Conservation (phyloP, 1,140 invertebrate species). For the Antheraea pernyi region DNA sequence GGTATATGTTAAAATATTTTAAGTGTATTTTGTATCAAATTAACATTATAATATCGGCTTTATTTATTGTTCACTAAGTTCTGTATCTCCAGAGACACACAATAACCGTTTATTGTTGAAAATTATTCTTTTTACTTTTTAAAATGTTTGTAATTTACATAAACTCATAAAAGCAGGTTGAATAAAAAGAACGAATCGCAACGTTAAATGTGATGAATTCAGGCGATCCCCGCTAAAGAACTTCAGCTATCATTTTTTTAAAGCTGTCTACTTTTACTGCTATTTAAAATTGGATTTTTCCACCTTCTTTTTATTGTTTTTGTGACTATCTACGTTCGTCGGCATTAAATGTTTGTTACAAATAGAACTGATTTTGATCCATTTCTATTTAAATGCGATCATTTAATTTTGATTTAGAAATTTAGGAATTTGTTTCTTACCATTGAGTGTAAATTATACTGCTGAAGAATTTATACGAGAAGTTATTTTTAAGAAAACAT, state of each 20-base stretch:
- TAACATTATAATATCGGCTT: background rate
- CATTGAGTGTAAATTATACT: too few species aligned
- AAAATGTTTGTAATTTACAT: background rate
- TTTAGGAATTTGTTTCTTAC: too few species aligned
- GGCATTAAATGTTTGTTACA: background rate
- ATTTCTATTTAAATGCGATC: too few species aligned
- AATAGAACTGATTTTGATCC: too few species aligned
- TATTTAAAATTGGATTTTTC: background rate
- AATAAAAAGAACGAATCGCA: background rate
- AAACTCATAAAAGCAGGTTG: background rate
- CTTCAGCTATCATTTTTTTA: background rate
- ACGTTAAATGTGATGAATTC: background rate
- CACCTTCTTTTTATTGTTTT: background rate
- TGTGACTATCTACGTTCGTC: background rate
- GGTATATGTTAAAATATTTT: background rate
- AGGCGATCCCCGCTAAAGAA: background rate
- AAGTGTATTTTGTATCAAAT: background rate
- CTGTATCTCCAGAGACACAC: background rate
- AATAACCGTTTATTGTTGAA: background rate
- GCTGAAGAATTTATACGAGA: too few species aligned
- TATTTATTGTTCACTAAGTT: background rate
- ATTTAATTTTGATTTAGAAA: too few species aligned
- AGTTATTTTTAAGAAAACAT: too few species aligned
- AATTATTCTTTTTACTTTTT: background rate
- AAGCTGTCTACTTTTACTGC: slow-evolving; percentile 1